Conservation (phyloP, 2,113 vertebrate species). For the Melanotaenia duboulayi region DNA sequence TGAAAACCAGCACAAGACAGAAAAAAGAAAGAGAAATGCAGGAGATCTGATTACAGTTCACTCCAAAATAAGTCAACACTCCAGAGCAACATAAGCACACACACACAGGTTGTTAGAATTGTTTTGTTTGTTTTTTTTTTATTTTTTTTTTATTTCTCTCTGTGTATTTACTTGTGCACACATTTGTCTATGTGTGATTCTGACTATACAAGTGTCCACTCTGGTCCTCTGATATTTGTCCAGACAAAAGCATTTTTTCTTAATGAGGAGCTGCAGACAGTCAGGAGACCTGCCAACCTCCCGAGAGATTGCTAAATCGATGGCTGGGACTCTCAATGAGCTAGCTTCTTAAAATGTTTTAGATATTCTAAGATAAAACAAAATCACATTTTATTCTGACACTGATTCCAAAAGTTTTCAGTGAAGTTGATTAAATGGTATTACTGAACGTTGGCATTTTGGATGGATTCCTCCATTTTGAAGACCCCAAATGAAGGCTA, state of each 20-base stretch:
- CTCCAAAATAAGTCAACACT: conserved; percentile 30
- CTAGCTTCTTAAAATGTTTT: background rate
- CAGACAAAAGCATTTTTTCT: conserved; percentile 11
- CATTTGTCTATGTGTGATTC: conserved; percentile 6
- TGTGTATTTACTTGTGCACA: background rate
- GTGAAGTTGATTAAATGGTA: no score
- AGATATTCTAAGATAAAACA: background rate
- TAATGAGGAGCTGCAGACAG: conserved; percentile 12
- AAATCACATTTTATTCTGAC: no score
- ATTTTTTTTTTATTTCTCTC: background rate
- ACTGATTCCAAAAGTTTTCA: no score
- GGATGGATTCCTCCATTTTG: no score
- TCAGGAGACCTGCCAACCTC: conserved; percentile 10
- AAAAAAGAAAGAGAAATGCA: conserved; percentile 30
- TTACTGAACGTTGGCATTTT: no score
- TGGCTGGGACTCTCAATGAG: conserved; percentile 7
- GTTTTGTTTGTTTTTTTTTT: conserved; percentile 7
- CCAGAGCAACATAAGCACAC: conserved; percentile 9
- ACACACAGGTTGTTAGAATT: conserved; percentile 1
- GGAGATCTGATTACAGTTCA: conserved; percentile 40
- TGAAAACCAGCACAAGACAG: conserved; percentile 50
- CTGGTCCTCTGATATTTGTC: conserved; percentile 30
- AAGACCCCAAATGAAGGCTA: no score
- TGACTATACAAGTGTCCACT: conserved; percentile 1
- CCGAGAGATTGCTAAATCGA: conserved; percentile 26